Percentiles rank a stretch among this genome's conserved stretches.
Evolutionary conservation across 2,113 vertebrate genomes (phyloP).

Genomic region (Sphyrna mokarran): DNA sequence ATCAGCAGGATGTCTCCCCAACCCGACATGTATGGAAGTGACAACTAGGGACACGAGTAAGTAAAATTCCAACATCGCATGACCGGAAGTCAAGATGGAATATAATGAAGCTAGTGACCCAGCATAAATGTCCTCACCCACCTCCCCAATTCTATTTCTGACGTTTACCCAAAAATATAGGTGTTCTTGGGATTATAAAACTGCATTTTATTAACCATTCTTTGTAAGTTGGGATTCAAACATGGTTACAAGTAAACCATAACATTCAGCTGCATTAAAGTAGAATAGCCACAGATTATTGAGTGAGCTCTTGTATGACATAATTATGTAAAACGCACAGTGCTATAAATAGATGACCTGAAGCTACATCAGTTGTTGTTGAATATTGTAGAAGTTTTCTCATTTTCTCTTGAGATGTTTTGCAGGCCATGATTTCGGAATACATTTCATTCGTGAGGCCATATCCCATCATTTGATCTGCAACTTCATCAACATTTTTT

Average conservation of each 20-base stretch:
- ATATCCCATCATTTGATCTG: slow-evolving; percentile 40
- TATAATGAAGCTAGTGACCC: neutral
- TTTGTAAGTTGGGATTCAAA: slow-evolving; percentile 49
- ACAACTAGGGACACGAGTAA: neutral
- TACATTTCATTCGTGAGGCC: neutral
- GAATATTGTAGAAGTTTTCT: slow-evolving; percentile 40
- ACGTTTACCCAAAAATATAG: neutral
- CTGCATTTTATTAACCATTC: slow-evolving; percentile 11
- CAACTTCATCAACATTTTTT: slow-evolving; percentile 39
- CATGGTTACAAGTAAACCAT: slow-evolving; percentile 40
- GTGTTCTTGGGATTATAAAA: neutral
- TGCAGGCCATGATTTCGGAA: slow-evolving; percentile 32
- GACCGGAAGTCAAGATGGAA: neutral
- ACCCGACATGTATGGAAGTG: neutral
- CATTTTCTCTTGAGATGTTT: slow-evolving; percentile 42
- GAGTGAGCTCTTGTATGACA: slow-evolving; percentile 42
- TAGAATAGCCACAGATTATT: slow-evolving; percentile 35
- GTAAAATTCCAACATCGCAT: neutral
- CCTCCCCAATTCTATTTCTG: neutral
- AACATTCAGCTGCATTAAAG: slow-evolving; percentile 38
- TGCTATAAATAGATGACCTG: slow-evolving; percentile 38
- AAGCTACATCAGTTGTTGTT: slow-evolving; percentile 34
- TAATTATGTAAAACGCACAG: slow-evolving; percentile 10
- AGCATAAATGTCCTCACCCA: neutral
- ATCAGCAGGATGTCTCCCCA: neutral